Evolutionary conservation across 1,140 invertebrate species (phyloP), one percentile per base, ranked within the genome.

Genomic region (Macrostomum lignano): DNA sequence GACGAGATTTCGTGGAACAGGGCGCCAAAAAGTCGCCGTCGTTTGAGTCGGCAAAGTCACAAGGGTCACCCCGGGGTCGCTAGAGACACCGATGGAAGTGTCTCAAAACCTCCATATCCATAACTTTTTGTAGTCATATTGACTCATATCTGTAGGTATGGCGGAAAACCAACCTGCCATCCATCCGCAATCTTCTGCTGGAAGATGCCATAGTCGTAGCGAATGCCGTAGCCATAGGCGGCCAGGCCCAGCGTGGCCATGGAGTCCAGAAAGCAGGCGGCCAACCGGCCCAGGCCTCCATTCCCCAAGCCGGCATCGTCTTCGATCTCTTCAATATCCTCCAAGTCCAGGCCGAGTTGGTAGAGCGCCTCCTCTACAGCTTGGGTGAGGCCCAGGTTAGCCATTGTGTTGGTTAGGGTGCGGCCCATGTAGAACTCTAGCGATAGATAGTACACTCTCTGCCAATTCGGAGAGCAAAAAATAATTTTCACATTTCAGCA

Each of bases 351-450:
- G 29, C 91, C 91, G 48, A 69, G 70, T 65, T 93, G 84, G 51
- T 94, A 94, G 59, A 94, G 70, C 30, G 86, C 82, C 63, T 96
- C 86, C 61, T 94, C 86, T 46, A 79, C 82, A 21, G 78, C 71
- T 17, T 73, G 77, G 58, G 94, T 78, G 42, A 98, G 86, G 1
- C 86, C 86, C 43, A 98, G 61, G 54, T 98, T 98, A 36, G 96
- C 75, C 86, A 98, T 96, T 3, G 88, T 96, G 53, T 98, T 98
- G 47, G 78, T 74, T 7, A 98, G 65, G 7, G 78, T 73, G 29
- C 91, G 65, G 7, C 91, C 91, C 79, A 98, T 94, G 60, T 96
- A 96, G 60, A 84, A 98, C 60, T 98, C 91, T 59, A 98, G 55
- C 0, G 91, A 98, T 3, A 98, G 64, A 55, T 98, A 98, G 62